A percentile compares a stretch with the other conserved stretches of the same genome.
These are phyloP conservation scores for Lasioglossum figueresi DNA, from an alignment of 2,888 invertebrate genomes.

Conservation along the genomic window DNA sequence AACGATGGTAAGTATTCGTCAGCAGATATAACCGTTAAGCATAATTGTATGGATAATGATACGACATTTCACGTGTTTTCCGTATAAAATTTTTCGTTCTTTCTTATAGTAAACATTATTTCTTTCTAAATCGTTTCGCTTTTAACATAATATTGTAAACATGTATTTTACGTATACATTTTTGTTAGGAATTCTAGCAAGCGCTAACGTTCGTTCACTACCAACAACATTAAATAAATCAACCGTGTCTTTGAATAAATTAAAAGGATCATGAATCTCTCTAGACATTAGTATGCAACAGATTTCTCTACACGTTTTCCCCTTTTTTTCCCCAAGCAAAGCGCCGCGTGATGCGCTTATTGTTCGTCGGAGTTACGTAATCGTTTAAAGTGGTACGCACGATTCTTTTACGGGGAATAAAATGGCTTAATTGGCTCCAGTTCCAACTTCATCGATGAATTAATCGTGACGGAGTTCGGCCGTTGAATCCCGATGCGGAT, in stretches of 20 bases:
- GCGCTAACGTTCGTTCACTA: too few species aligned
- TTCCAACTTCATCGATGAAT: slow-evolving; percentile 58
- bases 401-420: slow-evolving; percentile 34
- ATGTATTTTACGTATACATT: background rate
- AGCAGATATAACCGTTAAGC: background rate
- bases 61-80: background rate
- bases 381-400: slow-evolving; percentile 21
- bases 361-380: slow-evolving; percentile 29
- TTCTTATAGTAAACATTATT: too few species aligned
- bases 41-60: background rate
- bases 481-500: slow-evolving; percentile 25
- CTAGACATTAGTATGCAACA: background rate
- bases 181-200: background rate
- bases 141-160: too few species aligned
- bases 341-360: background rate
- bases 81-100: background rate
- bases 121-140: background rate
- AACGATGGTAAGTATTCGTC: slow-evolving; percentile 76
- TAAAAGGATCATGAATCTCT: background rate
- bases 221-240: background rate
- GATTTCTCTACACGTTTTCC: background rate
- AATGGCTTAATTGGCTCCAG: slow-evolving; percentile 58
- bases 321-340: background rate
- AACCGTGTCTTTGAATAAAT: background rate
- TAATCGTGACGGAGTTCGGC: slow-evolving; percentile 42